Evolutionary conservation across 2,888 invertebrate species (phyloP), one percentile per base, ranked within the genome.

Genomic region (Laspeyria flexula): DNA sequence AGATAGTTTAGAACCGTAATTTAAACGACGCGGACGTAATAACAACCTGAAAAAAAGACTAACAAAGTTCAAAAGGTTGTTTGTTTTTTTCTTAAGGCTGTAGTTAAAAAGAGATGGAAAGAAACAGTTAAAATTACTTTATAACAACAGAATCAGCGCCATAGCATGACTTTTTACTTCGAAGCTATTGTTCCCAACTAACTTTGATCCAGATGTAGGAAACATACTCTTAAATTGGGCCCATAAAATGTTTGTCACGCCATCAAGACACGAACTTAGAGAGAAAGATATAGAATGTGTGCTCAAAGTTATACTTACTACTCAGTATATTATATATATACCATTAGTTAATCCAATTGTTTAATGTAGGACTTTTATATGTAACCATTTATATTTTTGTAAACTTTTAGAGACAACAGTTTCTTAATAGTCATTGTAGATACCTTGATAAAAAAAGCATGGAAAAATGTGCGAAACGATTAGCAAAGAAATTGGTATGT

Each of bases 161-260:
- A 4, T 30, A 33, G 44, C 61, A 55, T 50, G 44, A 55, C 46
- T 49, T 31, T 40, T 16, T 37, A 35, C 34, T 34, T 34, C 10
- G 16, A 15, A 16, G 10, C 25, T 18, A 39, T 10, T 35, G 7
- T 39, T 43, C 34, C 9, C 30, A 38, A 53, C n/a, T 43, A 49
- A 44, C 43, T 40, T 31, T 11, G 15, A 38, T 44, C 11, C 34
- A 35, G 47, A 43, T 60, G 41, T 37, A 33, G 18, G 18, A 44
- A 37, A 37, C n/a, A n/a, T n/a, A 21, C 37, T 34, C 18, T 34
- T 34, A 23, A 15, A 33, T 21, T 37, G 37, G 37, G 11, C 21
- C 18, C 21, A 11, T 37, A 23, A 21, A 37, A 37, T 37, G 23
- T 37, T 23, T 37, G 37, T 37, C 37, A 37, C 37, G 23, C 3